Base-by-base conservation (phyloP, 2,888 invertebrate genomes). In the Sericinus montela region DNA sequence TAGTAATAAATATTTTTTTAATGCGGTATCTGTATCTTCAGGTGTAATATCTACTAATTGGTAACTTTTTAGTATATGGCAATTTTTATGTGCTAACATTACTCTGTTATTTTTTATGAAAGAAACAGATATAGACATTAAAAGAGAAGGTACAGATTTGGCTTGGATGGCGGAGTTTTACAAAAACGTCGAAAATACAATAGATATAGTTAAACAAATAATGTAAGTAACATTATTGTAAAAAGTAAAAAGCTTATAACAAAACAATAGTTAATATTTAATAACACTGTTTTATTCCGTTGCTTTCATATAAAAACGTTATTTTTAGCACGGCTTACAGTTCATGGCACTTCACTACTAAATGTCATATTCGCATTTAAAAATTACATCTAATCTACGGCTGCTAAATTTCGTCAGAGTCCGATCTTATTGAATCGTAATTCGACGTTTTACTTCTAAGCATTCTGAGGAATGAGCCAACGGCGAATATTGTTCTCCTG, bases 401-500 rank as follows among this genome's bases (percentile, higher is more conserved):
- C 70, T 73, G 85, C 84, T 89, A 90, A 75, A 89, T 89, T 59
- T 89, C 89, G 62, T 90, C 90, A 6, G 90, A 89, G 54, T 90
- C 90, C 25, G 89, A 92, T 60, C 93, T 91, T 78, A 94, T 94
- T 43, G 93, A 93, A 72, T 94, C 94, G 67, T 94, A 94, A 75
- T 94, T 94, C 52, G 93, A 93, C 66, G 93, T 93, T 75, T 93
- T 93, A 70, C 92, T 92, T 63, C 92, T 91, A 58, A 94, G 78
- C 94, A 94, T 94, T 57, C 94, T 90, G 51, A 94, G 83, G 72
- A 94, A 94, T 40, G 94, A 94, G 43, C 94, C 94, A 47, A 94
- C 90, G 6, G 94, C 94, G 71, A 94, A 94, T 61, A 94, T 94
- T 53, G 93, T 94, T 69, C 93, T 89, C 57, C 94, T 87, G 80